Evolutionary conservation across 2,888 invertebrate species (phyloP).

Genomic region (Limnephilus rhombicus): DNA sequence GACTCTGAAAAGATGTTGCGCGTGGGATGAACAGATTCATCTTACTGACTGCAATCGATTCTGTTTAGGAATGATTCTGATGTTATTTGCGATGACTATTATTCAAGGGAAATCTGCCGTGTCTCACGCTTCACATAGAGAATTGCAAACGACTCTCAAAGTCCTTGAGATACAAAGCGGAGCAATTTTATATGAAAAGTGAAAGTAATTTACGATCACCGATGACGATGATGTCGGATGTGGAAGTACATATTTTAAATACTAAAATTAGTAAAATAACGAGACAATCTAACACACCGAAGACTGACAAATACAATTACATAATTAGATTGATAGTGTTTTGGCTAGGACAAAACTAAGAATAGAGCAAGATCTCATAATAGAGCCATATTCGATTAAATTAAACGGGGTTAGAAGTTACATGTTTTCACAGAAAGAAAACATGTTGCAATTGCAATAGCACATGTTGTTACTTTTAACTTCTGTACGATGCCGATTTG

Average conservation of each 20-base stretch:
- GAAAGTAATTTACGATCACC: not conserved
- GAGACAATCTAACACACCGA: not conserved
- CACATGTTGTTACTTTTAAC: not conserved
- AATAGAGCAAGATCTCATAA: not conserved
- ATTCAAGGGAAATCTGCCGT: not conserved
- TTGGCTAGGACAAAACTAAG: not conserved
- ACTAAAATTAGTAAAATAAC: not conserved
- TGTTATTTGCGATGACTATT: not conserved
- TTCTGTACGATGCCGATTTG: not conserved
- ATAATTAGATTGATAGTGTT: not conserved
- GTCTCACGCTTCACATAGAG: constrained; percentile 11
- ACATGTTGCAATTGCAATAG: not conserved
- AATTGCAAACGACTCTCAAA: too few relatives aligned
- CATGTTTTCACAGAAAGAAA: not conserved
- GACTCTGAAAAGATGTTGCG: not conserved
- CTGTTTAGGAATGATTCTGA: not conserved
- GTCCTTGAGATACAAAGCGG: not conserved
- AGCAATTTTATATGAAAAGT: not conserved
- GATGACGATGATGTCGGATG: not conserved
- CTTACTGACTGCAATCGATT: constrained; percentile 2
- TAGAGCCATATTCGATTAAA: not conserved
- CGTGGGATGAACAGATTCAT: constrained; percentile 4
- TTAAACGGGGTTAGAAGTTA: not conserved
- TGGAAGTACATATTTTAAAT: not conserved
- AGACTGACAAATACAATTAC: not conserved